Percentiles rank a stretch among this genome's conserved stretches.
These are phyloP conservation scores for Tetanocera ferruginea DNA, from an alignment of 2,888 invertebrate genomes.

Conservation along the genomic window DNA sequence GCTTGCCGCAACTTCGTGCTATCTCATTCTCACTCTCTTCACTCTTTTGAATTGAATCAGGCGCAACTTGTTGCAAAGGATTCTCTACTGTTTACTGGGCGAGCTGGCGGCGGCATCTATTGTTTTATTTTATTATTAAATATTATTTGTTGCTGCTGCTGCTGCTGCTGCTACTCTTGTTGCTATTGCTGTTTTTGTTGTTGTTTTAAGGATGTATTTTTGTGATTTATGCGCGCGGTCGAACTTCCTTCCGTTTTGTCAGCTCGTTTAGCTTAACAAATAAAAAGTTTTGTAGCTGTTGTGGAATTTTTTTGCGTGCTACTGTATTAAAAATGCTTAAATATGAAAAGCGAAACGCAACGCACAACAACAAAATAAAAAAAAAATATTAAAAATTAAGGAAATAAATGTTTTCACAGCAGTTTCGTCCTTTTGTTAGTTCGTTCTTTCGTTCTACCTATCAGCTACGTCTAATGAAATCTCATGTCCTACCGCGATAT, in stretches of 20 bases:
- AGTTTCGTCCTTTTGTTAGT: constrained; percentile 14
- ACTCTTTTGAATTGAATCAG: neutral
- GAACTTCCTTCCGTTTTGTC: constrained; percentile 36
- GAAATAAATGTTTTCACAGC: constrained; percentile 1
- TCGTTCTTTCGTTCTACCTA: neutral
- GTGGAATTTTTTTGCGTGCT: neutral
- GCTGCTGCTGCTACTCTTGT: neutral
- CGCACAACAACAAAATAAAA: neutral
- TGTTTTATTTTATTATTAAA: constrained; percentile 45
- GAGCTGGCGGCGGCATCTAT: neutral
- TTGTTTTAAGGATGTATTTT: constrained; percentile 26
- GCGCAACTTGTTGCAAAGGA: neutral
- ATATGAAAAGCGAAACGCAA: constrained; percentile 3
- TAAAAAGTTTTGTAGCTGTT: neutral
- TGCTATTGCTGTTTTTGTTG: constrained; percentile 1
- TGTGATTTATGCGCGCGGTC: constrained; percentile 41
- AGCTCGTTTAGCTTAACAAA: constrained; percentile 15
- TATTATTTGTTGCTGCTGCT: constrained; percentile 30
- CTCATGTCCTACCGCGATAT: constrained; percentile 28
- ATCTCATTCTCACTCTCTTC: too few relatives aligned
- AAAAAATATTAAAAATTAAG: neutral
- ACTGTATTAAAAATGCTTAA: constrained; percentile 16
- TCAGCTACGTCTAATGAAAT: constrained; percentile 10
- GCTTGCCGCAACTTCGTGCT: neutral
- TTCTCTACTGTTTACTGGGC: neutral